A percentile compares a stretch with the other conserved stretches of the same genome.
These are phyloP conservation scores for Drosophila prolongata DNA, from an alignment of 2,888 invertebrate genomes.

Conservation along the genomic window DNA sequence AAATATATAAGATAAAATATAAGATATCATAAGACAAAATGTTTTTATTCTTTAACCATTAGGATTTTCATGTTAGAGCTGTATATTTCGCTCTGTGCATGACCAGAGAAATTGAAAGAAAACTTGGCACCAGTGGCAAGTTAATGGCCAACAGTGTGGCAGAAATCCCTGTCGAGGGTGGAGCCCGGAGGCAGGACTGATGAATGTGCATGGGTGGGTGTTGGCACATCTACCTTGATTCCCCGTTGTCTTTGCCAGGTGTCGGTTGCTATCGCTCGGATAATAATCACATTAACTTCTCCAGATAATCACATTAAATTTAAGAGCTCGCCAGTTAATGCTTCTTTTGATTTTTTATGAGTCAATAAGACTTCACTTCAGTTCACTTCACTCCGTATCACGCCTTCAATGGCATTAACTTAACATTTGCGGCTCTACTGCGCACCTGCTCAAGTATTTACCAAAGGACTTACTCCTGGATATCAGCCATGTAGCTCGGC, in stretches of 20 bases:
- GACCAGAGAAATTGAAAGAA: conserved; percentile 45
- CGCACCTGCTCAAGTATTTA: conserved; percentile 1
- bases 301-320: conserved; percentile 74
- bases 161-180: conserved; percentile 40
- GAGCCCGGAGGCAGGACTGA: conserved; percentile 46
- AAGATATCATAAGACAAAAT: no score
- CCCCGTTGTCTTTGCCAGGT: conserved; percentile 31
- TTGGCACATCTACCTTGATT: conserved; percentile 24
- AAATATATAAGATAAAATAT: no score
- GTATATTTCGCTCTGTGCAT: conserved; percentile 1
- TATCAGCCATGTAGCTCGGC: conserved; percentile 32
- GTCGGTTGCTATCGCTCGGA: conserved; percentile 52
- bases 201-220: conserved; percentile 46
- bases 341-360: conserved; percentile 61
- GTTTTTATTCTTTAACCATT: no score
- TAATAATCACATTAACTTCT: conserved; percentile 77
- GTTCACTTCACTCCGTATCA: conserved; percentile 17
- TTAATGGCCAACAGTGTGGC: conserved; percentile 47
- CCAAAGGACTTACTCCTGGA: conserved; percentile 7
- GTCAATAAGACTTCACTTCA: conserved; percentile 51
- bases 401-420: conserved; percentile 12
- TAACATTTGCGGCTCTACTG: conserved; percentile 12
- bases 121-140: conserved; percentile 64
- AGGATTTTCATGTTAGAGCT: not conserved
- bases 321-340: conserved; percentile 46